Evolutionary conservation across 2,797 vertebrate genomes (phyloP), one percentile per base, ranked within the genome.

Genomic region (Tenualosa thibaudeaui): DNA sequence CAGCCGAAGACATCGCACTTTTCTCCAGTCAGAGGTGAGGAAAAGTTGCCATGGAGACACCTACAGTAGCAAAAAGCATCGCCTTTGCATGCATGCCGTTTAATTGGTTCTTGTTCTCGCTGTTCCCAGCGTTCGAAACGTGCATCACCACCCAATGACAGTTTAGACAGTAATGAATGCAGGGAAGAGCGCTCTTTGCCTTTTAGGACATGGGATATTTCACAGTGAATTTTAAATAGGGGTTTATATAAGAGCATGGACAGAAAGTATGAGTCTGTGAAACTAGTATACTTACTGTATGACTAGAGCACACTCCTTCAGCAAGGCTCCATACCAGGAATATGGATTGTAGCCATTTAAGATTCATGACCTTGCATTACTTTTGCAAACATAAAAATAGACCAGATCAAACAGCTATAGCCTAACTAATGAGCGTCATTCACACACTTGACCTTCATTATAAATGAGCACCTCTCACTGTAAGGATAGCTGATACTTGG

Each of bases 51-150:
- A 86, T 86, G 85, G 85, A 81, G 82, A 86, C 75, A 83, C 37
- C 37, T 68, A 68, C 82, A 68, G 71, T 24, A 82, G 81, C 49
- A 86, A 83, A 83, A 60, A 31, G 49, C 71, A 15, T 40, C 53
- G 68, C n/a, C 68, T 31, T 24, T 82, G 65, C 26, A 53, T 56
- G 31, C 17, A 56, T 24, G 46, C 26, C 24, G 8, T 84, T 85
- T 85, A 87, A 88, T 81, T 86, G 86, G 86, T 88, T 85, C 71
- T 43, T 78, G 40, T 78, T 78, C 71, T 43, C 71, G 19, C 37
- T 6, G 71, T 78, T 46, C 37, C 8, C 6, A 78, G 43, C 43
- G 71, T 43, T 78, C 19, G 40, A 46, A 43, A 6, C 31, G 1
- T 78, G 15, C 71, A 78, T 78, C 40, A 78, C 71, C 40, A 43